Percentiles rank a stretch among this genome's conserved stretches.
phyloP scores from a whole-genome alignment of 2,797 vertebrate species.

The Hipposideros larvatus region DNA sequence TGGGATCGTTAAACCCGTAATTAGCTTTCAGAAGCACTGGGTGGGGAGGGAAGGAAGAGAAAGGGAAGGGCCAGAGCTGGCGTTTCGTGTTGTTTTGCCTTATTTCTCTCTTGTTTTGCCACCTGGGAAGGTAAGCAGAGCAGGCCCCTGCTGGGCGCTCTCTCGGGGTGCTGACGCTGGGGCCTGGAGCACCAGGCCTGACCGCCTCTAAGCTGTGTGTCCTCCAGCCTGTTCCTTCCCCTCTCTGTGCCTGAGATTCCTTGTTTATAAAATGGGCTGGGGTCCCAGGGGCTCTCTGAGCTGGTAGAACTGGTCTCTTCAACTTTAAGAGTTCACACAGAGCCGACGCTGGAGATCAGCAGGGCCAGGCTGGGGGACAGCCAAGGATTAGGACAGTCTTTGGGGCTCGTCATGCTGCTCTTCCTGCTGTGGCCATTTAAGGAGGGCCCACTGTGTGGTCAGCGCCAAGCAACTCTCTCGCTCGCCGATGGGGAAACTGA shows the following conservation, averaged over 20 bases:
- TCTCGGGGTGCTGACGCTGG: fast-evolving
- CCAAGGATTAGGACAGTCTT: fast-evolving
- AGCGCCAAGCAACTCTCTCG: too few species aligned
- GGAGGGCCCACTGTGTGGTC: fast-evolving
- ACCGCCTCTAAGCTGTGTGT: not conserved
- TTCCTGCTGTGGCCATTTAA: not conserved
- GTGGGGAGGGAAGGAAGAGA: conserved; percentile 29
- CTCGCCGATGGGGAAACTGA: not conserved
- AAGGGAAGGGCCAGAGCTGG: conserved; percentile 66
- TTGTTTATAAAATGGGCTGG: not conserved
- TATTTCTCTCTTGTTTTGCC: conserved; percentile 67
- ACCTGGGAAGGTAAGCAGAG: not conserved
- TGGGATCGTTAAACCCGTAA: conserved; percentile 84
- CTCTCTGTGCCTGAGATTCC: not conserved
- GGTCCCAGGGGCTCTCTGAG: not conserved
- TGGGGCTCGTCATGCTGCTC: not conserved
- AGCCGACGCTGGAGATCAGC: fast-evolving
- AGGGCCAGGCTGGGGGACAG: fast-evolving
- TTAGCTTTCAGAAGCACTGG: conserved; percentile 81
- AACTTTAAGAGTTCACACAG: fast-evolving
- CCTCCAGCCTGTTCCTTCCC: not conserved
- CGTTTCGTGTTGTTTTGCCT: conserved; percentile 55
- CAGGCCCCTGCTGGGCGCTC: not conserved
- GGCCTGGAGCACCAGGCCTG: not conserved
- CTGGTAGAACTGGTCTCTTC: not conserved